These are phyloP conservation scores for Lemur catta DNA, from an alignment of 2,797 vertebrate species.

Conservation along the genomic window DNA sequence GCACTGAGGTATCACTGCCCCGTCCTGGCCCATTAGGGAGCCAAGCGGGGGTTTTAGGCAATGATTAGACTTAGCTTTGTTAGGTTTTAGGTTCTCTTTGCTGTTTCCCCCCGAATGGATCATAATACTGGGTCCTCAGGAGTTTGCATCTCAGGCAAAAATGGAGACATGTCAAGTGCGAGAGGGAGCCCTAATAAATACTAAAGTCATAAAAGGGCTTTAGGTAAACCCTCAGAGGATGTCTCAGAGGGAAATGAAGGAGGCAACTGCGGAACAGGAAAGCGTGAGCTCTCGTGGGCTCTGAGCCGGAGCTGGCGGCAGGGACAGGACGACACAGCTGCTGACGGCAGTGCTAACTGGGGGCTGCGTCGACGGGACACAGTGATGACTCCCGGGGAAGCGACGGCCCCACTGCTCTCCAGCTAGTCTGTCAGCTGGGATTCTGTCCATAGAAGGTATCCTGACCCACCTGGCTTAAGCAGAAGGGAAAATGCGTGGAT, in stretches of 20 bases:
- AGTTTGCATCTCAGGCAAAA: conserved; percentile 67
- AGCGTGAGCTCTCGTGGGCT: not conserved
- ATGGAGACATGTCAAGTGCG: conserved; percentile 55
- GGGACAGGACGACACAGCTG: not conserved
- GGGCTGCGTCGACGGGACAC: fast-evolving
- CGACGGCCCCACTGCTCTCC: not conserved
- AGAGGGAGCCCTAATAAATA: conserved; percentile 71
- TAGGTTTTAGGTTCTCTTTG: conserved; percentile 76
- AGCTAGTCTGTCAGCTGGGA: no score
- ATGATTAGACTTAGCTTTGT: conserved; percentile 56
- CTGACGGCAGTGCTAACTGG: not conserved
- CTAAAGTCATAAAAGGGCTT: conserved; percentile 69
- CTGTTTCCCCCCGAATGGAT: conserved; percentile 47
- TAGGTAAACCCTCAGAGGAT: conserved; percentile 50
- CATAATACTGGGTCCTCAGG: conserved; percentile 58
- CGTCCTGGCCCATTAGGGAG: conserved; percentile 73
- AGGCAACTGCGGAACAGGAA: not conserved
- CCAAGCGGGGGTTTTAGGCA: conserved; percentile 67
- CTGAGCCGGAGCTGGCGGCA: not conserved
- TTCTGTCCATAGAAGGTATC: not conserved
- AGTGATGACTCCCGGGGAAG: not conserved
- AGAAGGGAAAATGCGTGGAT: not conserved
- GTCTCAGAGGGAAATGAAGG: conserved; percentile 35
- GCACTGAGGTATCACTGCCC: conserved; percentile 24
- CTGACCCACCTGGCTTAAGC: not conserved